Percentiles rank a stretch among this genome's conserved stretches.
Evolutionary conservation across 2,113 vertebrate genomes (phyloP).

Genomic region (Tetrao urogallus): DNA sequence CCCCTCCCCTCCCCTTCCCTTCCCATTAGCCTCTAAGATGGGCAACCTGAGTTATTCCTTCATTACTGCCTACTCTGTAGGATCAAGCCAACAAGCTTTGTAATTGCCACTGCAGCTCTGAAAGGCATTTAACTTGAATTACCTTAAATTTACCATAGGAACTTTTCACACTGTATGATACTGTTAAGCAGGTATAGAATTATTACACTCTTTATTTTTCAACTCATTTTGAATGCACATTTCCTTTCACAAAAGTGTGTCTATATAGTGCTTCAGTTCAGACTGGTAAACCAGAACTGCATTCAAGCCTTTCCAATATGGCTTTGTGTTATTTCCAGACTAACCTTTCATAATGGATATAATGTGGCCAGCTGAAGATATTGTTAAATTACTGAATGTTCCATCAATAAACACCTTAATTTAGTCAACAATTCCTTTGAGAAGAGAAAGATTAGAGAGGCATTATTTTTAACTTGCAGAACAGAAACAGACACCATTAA

Average conservation of each 20-base stretch:
- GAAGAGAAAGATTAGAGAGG: neutral
- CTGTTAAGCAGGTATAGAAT: neutral
- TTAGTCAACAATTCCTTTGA: neutral
- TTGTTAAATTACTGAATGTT: neutral
- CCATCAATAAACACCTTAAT: neutral
- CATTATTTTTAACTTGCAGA: neutral
- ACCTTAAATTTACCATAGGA: neutral
- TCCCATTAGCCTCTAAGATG: neutral
- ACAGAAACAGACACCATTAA: constrained; percentile 22
- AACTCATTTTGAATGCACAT: neutral
- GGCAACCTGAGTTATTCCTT: neutral
- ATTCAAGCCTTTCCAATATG: neutral
- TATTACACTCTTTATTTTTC: neutral
- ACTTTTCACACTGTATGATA: neutral
- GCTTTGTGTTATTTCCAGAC: constrained; percentile 11
- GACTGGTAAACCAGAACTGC: neutral
- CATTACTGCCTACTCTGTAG: neutral
- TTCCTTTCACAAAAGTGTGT: neutral
- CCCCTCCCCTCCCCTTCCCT: no score
- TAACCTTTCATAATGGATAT: neutral
- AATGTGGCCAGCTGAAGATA: neutral
- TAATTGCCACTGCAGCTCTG: neutral
- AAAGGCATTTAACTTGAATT: neutral
- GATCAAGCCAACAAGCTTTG: neutral
- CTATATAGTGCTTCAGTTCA: neutral